Conservation (phyloP, 2,113 vertebrate species). For the Hippocampus comes region DNA sequence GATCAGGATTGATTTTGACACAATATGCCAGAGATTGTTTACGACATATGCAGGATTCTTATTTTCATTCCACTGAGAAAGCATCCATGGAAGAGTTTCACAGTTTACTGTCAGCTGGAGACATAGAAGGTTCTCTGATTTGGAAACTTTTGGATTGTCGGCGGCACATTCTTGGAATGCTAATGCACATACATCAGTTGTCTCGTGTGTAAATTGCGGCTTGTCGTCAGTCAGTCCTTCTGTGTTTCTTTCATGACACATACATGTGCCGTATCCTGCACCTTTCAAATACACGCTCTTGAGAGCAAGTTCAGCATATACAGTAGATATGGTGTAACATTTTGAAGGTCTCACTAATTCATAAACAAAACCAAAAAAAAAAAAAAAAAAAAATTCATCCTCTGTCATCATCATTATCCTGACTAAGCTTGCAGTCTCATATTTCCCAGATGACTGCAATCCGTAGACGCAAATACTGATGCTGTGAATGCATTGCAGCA, state of each 20-base stretch:
- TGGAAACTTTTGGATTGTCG: background rate
- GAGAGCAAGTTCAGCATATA: background rate
- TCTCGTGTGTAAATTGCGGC: background rate
- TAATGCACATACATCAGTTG: background rate
- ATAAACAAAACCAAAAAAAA: background rate
- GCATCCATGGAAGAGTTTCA: background rate
- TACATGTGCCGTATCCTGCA: background rate
- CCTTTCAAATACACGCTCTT: background rate
- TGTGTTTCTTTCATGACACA: background rate
- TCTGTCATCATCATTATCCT: too few species aligned
- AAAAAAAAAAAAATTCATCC: background rate
- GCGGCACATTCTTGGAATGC: background rate
- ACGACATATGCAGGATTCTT: background rate
- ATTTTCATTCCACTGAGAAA: constrained; percentile 1
- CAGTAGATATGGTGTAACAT: background rate
- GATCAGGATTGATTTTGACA: background rate
- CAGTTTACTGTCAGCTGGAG: background rate
- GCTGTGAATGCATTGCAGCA: too few species aligned
- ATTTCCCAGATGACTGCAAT: too few species aligned
- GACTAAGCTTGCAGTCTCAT: too few species aligned
- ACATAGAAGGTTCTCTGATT: background rate
- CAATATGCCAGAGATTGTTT: background rate
- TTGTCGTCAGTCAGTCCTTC: background rate
- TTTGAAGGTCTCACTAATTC: background rate
- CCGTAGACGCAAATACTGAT: too few species aligned